Percentiles rank a stretch among this genome's conserved stretches.
Conservation (phyloP, 2,888 invertebrate genomes). For the Mimumesa dahlbomi region DNA sequence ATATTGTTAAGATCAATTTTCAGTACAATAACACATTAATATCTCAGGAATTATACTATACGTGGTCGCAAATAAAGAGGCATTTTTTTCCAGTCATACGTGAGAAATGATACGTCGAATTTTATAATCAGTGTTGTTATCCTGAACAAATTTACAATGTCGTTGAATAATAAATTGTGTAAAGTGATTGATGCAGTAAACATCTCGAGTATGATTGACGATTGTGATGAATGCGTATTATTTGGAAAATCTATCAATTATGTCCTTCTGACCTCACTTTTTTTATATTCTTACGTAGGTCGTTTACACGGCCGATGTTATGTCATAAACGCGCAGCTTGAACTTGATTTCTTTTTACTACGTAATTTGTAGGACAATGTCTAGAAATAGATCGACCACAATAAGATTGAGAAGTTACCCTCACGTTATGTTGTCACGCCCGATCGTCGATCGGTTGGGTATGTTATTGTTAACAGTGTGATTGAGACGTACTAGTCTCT, state of each 20-base stretch:
- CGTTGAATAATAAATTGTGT: constrained; percentile 13
- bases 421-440: constrained; percentile 38
- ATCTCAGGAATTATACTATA: constrained; percentile 58
- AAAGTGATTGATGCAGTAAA: constrained; percentile 26
- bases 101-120: constrained; percentile 17
- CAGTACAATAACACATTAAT: constrained; percentile 57
- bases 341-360: constrained; percentile 59
- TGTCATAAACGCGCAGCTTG: constrained; percentile 44
- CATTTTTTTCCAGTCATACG: constrained; percentile 32
- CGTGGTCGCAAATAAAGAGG: constrained; percentile 31
- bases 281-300: constrained; percentile 48
- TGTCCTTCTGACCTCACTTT: constrained; percentile 33
- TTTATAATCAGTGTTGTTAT: constrained; percentile 23
- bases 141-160: neutral
- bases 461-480: constrained; percentile 57
- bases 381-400: constrained; percentile 50
- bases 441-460: constrained; percentile 45
- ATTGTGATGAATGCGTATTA: constrained; percentile 45
- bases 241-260: constrained; percentile 23
- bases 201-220: constrained; percentile 22
- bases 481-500: constrained; percentile 47
- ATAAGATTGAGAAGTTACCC: constrained; percentile 47
- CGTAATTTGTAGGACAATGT: constrained; percentile 68
- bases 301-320: constrained; percentile 46
- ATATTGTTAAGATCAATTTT: constrained; percentile 40